phyloP scores from a whole-genome alignment of 2,888 invertebrate genomes.

The Cyclophora albipunctata region DNA sequence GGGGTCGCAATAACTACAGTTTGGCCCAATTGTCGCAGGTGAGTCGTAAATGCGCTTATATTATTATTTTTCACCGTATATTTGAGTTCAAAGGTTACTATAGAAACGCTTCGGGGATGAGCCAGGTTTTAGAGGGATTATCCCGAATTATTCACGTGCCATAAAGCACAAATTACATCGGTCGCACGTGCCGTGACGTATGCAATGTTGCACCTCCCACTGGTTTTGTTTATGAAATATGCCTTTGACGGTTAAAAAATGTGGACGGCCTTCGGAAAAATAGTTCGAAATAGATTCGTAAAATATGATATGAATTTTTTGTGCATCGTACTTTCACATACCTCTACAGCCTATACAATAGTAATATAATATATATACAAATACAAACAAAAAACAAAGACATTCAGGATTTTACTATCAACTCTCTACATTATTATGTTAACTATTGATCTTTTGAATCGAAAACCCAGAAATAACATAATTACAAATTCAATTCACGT shows the following conservation, averaged over 20 bases:
- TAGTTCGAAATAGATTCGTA: not conserved
- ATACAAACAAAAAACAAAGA: too few species aligned
- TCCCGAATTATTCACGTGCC: constrained; percentile 67
- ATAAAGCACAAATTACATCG: constrained; percentile 68
- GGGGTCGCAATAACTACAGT: constrained; percentile 57
- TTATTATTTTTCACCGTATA: constrained; percentile 61
- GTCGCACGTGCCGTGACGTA: constrained; percentile 55
- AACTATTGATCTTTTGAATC: too few species aligned
- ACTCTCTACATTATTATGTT: too few species aligned
- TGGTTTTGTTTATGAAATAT: constrained; percentile 16
- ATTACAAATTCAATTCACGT: too few species aligned
- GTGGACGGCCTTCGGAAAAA: constrained; percentile 23
- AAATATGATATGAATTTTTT: not conserved
- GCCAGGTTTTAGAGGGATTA: constrained; percentile 36
- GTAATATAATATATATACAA: too few species aligned
- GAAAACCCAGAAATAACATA: too few species aligned
- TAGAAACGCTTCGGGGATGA: constrained; percentile 33
- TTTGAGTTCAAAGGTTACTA: constrained; percentile 65
- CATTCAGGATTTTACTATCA: too few species aligned
- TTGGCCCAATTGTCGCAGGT: constrained; percentile 64
- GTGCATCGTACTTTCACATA: too few species aligned
- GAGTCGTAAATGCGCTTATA: constrained; percentile 64
- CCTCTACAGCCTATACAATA: too few species aligned
- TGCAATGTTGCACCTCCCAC: constrained; percentile 48
- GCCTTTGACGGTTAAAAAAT: constrained; percentile 34